A percentile compares a stretch with the other conserved stretches of the same genome.
Conservation (phyloP, 2,797 vertebrate genomes). For the Betta splendens region DNA sequence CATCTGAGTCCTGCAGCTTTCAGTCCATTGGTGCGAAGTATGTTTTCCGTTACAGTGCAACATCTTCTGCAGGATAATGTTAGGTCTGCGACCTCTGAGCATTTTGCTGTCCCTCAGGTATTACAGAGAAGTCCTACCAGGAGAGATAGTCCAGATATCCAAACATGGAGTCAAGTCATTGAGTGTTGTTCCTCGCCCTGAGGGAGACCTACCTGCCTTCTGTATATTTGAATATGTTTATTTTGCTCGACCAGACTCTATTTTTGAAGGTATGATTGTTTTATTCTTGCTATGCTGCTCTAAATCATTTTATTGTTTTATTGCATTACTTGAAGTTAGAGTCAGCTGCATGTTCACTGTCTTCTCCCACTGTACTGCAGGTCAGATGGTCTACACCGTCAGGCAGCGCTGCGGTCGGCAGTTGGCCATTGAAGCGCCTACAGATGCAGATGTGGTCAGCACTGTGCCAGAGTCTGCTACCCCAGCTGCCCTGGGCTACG, state of each 20-base stretch:
- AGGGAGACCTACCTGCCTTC: slow-evolving; percentile 91
- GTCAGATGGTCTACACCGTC: slow-evolving; percentile 98
- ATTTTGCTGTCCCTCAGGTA: slow-evolving; percentile 81
- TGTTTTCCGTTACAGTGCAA: slow-evolving; percentile 53
- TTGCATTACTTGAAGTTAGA: not conserved
- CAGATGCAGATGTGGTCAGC: slow-evolving; percentile 96
- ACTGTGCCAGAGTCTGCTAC: slow-evolving; percentile 98
- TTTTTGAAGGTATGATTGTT: slow-evolving; percentile 86
- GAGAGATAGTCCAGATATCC: slow-evolving; percentile 97
- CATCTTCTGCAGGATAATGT: not conserved
- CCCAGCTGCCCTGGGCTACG: slow-evolving; percentile 95
- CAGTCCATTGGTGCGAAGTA: slow-evolving; percentile 97
- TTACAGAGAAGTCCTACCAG: slow-evolving; percentile 92
- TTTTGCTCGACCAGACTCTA: slow-evolving; percentile 97
- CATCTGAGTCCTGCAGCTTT: slow-evolving; percentile 98
- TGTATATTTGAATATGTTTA: slow-evolving; percentile 99
- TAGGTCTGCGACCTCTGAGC: not conserved
- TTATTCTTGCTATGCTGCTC: not conserved
- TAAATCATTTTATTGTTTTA: not conserved
- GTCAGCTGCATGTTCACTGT: not conserved
- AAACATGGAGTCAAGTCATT: slow-evolving; percentile 88
- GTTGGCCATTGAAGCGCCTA: slow-evolving; percentile 93
- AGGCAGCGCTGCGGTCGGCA: slow-evolving; percentile 94
- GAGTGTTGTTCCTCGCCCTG: slow-evolving; percentile 86
- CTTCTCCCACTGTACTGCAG: slow-evolving; percentile 67